Evolutionary conservation across 2,888 invertebrate species (phyloP).

Genomic region (Agrotis clavis): DNA sequence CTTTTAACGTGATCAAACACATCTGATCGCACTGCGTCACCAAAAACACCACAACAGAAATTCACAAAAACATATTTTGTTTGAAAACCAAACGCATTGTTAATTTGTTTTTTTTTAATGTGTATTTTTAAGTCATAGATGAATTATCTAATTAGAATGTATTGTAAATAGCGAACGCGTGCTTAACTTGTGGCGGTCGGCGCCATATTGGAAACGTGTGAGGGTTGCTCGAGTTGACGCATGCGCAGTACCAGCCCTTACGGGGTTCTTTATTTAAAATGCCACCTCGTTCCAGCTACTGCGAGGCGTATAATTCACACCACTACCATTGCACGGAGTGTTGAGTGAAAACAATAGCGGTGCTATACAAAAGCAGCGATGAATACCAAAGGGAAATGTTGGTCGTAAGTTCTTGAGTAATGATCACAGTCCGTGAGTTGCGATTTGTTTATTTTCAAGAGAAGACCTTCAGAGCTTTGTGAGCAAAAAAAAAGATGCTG

Average conservation of each 20-base stretch:
- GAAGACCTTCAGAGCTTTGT: slow-evolving; percentile 20
- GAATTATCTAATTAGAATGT: slow-evolving; percentile 55
- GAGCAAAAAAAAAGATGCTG: slow-evolving; percentile 18
- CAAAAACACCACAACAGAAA: slow-evolving; percentile 52
- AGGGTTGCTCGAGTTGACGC: slow-evolving; percentile 82
- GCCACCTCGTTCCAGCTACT: slow-evolving; percentile 69
- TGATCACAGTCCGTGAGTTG: slow-evolving; percentile 40
- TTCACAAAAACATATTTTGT: slow-evolving; percentile 46
- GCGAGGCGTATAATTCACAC: slow-evolving; percentile 64
- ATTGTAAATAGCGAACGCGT: slow-evolving; percentile 85
- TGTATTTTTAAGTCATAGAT: slow-evolving; percentile 44
- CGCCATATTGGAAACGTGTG: slow-evolving; percentile 88
- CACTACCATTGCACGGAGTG: slow-evolving; percentile 63
- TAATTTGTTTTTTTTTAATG: background rate
- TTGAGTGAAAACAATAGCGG: slow-evolving; percentile 65
- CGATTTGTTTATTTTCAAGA: slow-evolving; percentile 58
- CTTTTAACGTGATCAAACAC: slow-evolving; percentile 77
- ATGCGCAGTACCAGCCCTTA: slow-evolving; percentile 81
- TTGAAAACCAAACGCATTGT: slow-evolving; percentile 12
- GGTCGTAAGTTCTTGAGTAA: slow-evolving; percentile 43
- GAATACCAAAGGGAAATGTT: slow-evolving; percentile 54
- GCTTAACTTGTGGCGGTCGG: slow-evolving; percentile 85
- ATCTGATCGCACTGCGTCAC: slow-evolving; percentile 82
- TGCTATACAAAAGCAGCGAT: slow-evolving; percentile 65
- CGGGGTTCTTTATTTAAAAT: slow-evolving; percentile 77